Percentiles rank a stretch among this genome's conserved stretches.
Conservation (phyloP, 2,113 vertebrate species). For the Raja brachyura region DNA sequence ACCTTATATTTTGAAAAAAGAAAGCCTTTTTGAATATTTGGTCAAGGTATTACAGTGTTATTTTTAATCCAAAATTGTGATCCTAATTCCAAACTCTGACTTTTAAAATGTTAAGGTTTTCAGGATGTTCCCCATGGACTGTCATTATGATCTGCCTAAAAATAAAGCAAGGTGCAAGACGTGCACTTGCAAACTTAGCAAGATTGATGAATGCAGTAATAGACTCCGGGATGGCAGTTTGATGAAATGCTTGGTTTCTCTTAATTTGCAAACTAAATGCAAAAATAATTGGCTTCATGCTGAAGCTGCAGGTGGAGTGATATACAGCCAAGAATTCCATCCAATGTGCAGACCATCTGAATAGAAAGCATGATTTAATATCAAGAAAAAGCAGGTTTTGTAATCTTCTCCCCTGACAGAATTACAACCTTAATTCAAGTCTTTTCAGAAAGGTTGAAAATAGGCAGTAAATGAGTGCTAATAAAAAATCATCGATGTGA, state of each 20-base stretch:
- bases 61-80: background rate
- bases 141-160: background rate
- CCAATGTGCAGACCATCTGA: background rate
- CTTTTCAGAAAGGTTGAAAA: background rate
- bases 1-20: too few relatives aligned
- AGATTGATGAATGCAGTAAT: background rate
- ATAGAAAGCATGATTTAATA: background rate
- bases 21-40: too few relatives aligned
- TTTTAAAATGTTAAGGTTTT: background rate
- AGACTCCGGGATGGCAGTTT: background rate
- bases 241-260: background rate
- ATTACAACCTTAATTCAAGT: background rate
- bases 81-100: background rate
- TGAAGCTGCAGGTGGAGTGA: background rate
- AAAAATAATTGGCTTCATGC: background rate
- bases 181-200: background rate
- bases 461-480: background rate
- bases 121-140: background rate
- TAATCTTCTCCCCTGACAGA: background rate
- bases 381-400: background rate
- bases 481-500: too few relatives aligned
- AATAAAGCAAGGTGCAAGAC: background rate
- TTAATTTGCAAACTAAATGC: background rate
- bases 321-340: background rate
- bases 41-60: background rate